Base-by-base conservation (phyloP, 2,888 invertebrate species). In the Electrophaes corylata region DNA sequence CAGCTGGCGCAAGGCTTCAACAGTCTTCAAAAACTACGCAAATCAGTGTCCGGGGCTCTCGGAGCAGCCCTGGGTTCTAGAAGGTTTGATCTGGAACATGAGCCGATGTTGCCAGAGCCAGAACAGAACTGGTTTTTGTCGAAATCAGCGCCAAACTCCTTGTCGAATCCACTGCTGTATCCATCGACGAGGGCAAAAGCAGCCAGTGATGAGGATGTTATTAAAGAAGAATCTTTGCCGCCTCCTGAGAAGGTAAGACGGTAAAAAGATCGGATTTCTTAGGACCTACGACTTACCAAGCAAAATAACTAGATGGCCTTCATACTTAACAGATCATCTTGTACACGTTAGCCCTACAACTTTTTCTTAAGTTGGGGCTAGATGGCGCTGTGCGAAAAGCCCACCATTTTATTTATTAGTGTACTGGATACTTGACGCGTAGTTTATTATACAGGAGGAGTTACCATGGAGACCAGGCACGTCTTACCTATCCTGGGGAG, bases 41-140 rank as follows among this genome's bases (percentile, higher is more conserved):
- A 95, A 64, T 95, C 95, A 0, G 94, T 95, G 0, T 94, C 95
- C 0, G 95, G 95, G 0, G 94, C 92, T 11, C 73, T 93, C 16
- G 91, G 90, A 2, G 88, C 88, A 0, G 93, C 92, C 0, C 72
- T 93, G 4, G 93, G 93, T 1, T 86, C 93, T 4, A 83, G 90
- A 59, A 82, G 88, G 51, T 86, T 91, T 58, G 93, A 93, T 37
- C 55, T 88, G 31, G 93, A 93, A 47, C 93, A 93, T 59, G 91
- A 90, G 65, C 87, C 88, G 0, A 91, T 89, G 83, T 69, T 89
- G n/a, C 88, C 91, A 56, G 91, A 90, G 62, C 85, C 86, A 0
- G 90, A 91, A 66, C 89, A 88, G 69, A 96, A 97, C 79, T 97
- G 97, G 97, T 94, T 96, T 70, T 82, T 97, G 29, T 96, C 96